Percentiles rank a stretch among this genome's conserved stretches.
phyloP scores from a whole-genome alignment of 1,140 invertebrate genomes.

The Drosophila bipectinata region DNA sequence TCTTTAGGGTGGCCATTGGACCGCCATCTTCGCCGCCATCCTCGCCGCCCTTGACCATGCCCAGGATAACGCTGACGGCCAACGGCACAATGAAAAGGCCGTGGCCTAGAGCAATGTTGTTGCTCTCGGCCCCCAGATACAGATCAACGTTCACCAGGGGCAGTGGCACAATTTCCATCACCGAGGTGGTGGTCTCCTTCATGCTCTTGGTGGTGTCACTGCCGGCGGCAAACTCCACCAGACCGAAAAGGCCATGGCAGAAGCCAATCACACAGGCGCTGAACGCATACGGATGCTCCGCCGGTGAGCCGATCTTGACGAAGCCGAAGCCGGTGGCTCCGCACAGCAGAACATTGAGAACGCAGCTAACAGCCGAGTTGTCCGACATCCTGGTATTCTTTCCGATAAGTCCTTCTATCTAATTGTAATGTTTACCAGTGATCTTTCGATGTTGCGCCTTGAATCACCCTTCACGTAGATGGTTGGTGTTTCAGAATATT shows the following conservation, averaged over 20 bases:
- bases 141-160: constrained; percentile 70
- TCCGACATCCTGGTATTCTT: constrained; percentile 50
- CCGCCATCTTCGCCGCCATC: constrained; percentile 2
- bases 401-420: neutral
- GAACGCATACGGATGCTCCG: constrained; percentile 67
- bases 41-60: constrained; percentile 13
- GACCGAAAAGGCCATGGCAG: constrained; percentile 58
- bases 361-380: constrained; percentile 21
- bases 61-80: constrained; percentile 34
- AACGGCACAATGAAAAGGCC: constrained; percentile 70
- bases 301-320: constrained; percentile 28
- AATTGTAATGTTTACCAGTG: no score
- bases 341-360: constrained; percentile 54
- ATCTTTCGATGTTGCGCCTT: neutral
- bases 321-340: constrained; percentile 61
- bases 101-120: constrained; percentile 69
- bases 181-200: constrained; percentile 1
- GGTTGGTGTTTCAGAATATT: no score
- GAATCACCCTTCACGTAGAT: neutral
- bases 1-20: constrained; percentile 43
- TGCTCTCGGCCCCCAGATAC: constrained; percentile 46
- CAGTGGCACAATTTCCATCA: constrained; percentile 65
- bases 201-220: neutral
- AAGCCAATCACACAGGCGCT: constrained; percentile 66
- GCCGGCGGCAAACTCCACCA: constrained; percentile 23